These are phyloP conservation scores for Zaprionus bogoriensis DNA, from an alignment of 2,888 invertebrate genomes.

Conservation along the genomic window DNA sequence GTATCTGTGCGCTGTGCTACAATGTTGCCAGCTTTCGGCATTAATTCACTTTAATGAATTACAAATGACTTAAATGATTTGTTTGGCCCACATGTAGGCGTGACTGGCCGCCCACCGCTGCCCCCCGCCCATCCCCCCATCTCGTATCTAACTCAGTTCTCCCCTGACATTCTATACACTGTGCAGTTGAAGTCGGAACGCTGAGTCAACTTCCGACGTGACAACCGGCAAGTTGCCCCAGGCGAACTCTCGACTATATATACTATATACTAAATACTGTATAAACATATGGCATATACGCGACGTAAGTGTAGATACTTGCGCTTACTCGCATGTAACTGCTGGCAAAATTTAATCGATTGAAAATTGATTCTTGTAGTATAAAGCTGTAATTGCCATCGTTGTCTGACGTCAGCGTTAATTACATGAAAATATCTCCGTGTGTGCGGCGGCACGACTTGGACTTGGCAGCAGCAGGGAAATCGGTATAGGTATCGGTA, in stretches of 20 bases:
- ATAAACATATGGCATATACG: slow-evolving; percentile 12
- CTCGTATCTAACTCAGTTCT: not conserved
- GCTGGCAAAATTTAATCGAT: slow-evolving; percentile 59
- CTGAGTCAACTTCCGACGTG: slow-evolving; percentile 74
- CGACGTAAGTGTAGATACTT: no score
- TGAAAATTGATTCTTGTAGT: slow-evolving; percentile 72
- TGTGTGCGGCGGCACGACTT: slow-evolving; percentile 59
- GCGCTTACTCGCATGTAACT: slow-evolving; percentile 13
- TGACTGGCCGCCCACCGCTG: not conserved
- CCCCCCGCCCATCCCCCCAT: not conserved
- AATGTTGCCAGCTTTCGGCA: slow-evolving; percentile 42
- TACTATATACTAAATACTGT: not conserved
- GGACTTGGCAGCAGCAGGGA: slow-evolving; percentile 19
- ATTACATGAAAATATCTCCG: slow-evolving; percentile 61
- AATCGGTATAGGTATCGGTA: slow-evolving; percentile 4
- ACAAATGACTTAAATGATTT: slow-evolving; percentile 70
- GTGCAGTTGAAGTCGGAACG: not conserved
- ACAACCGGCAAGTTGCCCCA: slow-evolving; percentile 53
- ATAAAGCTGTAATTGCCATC: slow-evolving; percentile 59
- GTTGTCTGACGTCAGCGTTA: slow-evolving; percentile 74
- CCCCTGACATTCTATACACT: not conserved
- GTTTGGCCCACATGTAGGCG: slow-evolving; percentile 37
- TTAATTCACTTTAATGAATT: slow-evolving; percentile 65
- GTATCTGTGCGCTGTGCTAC: slow-evolving; percentile 31
- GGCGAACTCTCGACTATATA: slow-evolving; percentile 24